Percentiles rank a stretch among this genome's conserved stretches.
Evolutionary conservation across 2,113 vertebrate genomes (phyloP).

Genomic region (Scomber scombrus): DNA sequence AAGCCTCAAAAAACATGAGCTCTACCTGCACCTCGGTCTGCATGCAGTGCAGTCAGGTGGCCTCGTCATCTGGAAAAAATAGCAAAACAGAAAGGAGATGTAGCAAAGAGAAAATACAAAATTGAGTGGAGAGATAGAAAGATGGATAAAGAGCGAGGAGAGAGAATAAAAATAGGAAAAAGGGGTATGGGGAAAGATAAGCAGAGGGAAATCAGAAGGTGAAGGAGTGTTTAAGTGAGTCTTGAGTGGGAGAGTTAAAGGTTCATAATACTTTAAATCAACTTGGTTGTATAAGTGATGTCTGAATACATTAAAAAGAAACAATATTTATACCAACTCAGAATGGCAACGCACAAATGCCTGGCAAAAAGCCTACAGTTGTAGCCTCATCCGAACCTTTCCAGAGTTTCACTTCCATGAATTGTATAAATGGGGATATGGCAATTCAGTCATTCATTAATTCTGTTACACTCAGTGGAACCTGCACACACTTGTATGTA

Average conservation of each 20-base stretch:
- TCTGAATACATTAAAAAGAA: neutral
- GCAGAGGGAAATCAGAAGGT: neutral
- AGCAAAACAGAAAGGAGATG: constrained; percentile 32
- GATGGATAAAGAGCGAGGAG: neutral
- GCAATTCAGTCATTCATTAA: neutral
- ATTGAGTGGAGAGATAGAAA: neutral
- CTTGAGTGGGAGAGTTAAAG: neutral
- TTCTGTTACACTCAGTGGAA: neutral
- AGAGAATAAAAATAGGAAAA: neutral
- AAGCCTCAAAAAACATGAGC: constrained; percentile 60
- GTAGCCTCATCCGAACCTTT: neutral
- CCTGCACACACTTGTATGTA: neutral
- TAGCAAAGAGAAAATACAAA: constrained; percentile 21
- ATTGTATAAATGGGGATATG: neutral
- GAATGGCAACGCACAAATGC: neutral
- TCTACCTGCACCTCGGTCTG: constrained; percentile 44
- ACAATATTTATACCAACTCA: constrained; percentile 3
- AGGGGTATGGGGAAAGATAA: neutral
- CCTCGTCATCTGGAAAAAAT: constrained; percentile 35
- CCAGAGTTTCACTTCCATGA: neutral
- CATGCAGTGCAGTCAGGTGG: constrained; percentile 44
- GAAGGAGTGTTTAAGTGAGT: constrained; percentile 11
- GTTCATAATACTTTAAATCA: constrained; percentile 12
- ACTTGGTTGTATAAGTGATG: neutral
- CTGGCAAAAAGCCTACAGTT: neutral